A percentile compares a stretch with the other conserved stretches of the same genome.
These are phyloP conservation scores for Prionailurus bengalensis DNA, from an alignment of 2,113 vertebrate species.

Conservation along the genomic window DNA sequence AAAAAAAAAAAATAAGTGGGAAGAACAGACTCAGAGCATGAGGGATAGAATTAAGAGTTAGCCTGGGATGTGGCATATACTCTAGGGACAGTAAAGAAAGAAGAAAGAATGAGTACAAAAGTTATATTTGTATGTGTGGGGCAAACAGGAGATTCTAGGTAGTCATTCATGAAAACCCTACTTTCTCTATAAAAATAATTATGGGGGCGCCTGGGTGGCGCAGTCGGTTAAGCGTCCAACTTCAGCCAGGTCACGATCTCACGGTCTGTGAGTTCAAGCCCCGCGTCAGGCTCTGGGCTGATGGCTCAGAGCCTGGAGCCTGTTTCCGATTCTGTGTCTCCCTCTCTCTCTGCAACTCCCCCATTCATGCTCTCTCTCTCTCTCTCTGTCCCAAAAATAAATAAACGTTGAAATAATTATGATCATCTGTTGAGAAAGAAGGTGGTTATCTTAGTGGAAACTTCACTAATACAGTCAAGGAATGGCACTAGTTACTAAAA, in stretches of 20 bases:
- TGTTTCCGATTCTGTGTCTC: too few species aligned
- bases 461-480: neutral
- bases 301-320: too few species aligned
- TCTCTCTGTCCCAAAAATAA: too few species aligned
- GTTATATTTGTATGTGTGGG: neutral
- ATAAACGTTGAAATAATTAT: neutral
- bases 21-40: neutral
- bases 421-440: neutral
- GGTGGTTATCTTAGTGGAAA: neutral
- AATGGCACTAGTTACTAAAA: neutral
- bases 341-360: too few species aligned
- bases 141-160: neutral
- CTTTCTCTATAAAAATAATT: neutral
- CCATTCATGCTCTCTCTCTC: too few species aligned
- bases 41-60: neutral
- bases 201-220: too few species aligned
- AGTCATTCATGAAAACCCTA: constrained; percentile 14
- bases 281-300: too few species aligned
- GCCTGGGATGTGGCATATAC: neutral
- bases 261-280: too few species aligned
- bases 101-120: neutral
- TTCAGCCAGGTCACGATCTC: too few species aligned
- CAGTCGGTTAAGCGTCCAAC: too few species aligned
- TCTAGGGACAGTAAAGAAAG: neutral
- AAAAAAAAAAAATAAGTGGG: neutral